A percentile compares a stretch with the other conserved stretches of the same genome.
Conservation (phyloP, 2,113 vertebrate species). For the Oreotrochilus melanogaster region DNA sequence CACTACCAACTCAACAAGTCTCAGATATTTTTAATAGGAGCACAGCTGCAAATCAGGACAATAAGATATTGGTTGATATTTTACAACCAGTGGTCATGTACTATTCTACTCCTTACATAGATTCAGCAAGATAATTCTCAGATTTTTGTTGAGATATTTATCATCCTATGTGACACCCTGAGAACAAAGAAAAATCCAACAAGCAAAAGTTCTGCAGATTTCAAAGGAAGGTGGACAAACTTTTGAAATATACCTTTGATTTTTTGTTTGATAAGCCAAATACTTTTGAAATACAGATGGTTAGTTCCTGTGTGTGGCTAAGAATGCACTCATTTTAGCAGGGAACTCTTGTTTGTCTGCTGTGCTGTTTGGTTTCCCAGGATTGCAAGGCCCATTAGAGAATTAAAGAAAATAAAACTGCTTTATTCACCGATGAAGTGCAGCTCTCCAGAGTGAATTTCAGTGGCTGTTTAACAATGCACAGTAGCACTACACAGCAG, state of each 20-base stretch:
- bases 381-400: not conserved
- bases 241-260: not conserved
- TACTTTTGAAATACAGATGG: not conserved
- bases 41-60: not conserved
- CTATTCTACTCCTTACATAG: not conserved
- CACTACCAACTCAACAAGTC: not conserved
- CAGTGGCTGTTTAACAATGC: not conserved
- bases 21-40: not conserved
- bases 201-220: not conserved
- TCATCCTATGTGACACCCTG: not conserved
- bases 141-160: not conserved
- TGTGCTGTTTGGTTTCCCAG: not conserved
- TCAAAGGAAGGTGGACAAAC: not conserved
- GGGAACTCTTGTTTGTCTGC: not conserved
- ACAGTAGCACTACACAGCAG: not conserved
- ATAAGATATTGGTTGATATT: not conserved
- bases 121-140: not conserved
- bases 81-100: not conserved
- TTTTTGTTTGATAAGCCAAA: not conserved
- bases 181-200: not conserved
- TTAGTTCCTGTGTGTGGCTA: not conserved
- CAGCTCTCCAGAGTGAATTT: not conserved
- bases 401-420: conserved; percentile 39
- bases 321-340: not conserved
- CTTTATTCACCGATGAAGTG: conserved; percentile 34